Conservation (phyloP, 1,140 invertebrate species). For the Dreissena polymorpha region DNA sequence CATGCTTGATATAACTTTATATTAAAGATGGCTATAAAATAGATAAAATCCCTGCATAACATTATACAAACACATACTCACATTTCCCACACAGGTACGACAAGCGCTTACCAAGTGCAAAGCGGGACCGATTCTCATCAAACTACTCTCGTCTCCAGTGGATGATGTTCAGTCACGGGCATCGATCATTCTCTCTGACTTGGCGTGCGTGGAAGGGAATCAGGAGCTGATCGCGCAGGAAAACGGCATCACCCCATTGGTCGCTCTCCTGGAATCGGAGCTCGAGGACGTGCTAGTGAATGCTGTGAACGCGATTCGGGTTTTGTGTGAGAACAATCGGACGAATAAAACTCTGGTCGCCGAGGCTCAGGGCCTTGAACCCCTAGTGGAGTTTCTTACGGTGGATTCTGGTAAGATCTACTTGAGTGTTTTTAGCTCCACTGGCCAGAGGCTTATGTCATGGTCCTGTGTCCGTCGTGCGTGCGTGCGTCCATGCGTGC, state of each 20-base stretch:
- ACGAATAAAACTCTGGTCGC: conserved; percentile 75
- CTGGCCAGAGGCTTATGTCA: no score
- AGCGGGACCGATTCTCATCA: conserved; percentile 73
- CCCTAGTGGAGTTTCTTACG: conserved; percentile 77
- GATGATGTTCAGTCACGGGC: conserved; percentile 78
- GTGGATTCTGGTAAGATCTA: conserved; percentile 72
- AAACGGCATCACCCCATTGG: conserved; percentile 73
- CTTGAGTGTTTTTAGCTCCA: not conserved
- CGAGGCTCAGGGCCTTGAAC: conserved; percentile 71
- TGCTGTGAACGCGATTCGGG: conserved; percentile 77
- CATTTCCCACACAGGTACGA: conserved; percentile 46
- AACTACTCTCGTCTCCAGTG: conserved; percentile 71
- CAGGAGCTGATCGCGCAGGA: conserved; percentile 71
- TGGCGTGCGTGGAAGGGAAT: conserved; percentile 75
- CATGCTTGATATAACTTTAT: no score
- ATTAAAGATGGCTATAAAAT: no score
- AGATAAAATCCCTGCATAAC: no score
- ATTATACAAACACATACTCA: no score
- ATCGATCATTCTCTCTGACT: conserved; percentile 77
- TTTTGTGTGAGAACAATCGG: conserved; percentile 74
- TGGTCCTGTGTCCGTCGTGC: no score
- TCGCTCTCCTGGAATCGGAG: conserved; percentile 75
- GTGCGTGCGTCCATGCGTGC: no score
- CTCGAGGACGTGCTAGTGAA: conserved; percentile 79
- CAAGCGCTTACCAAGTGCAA: conserved; percentile 68